Evolutionary conservation across 2,888 invertebrate genomes (phyloP).

Genomic region (Machimus rusticus): DNA sequence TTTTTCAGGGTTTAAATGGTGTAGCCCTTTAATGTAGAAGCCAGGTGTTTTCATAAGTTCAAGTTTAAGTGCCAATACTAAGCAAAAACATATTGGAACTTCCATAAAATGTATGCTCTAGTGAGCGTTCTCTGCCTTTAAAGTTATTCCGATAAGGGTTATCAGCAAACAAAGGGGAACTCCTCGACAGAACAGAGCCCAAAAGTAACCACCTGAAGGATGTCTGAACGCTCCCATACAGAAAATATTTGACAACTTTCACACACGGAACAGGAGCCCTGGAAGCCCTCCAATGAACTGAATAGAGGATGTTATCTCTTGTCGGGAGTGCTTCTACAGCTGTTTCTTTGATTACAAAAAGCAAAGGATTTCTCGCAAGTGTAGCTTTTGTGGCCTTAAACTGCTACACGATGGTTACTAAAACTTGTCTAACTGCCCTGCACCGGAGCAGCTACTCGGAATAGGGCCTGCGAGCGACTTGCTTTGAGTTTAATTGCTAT

Average conservation of each 20-base stretch:
- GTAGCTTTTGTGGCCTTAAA: background rate
- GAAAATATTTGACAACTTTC: background rate
- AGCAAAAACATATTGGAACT: background rate
- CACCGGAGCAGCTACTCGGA: background rate
- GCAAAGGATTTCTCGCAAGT: background rate
- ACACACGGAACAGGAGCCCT: background rate
- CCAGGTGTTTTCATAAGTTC: no score
- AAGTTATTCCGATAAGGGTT: background rate
- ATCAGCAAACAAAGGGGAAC: background rate
- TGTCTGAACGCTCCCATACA: background rate
- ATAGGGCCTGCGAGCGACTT: background rate
- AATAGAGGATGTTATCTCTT: background rate
- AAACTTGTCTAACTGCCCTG: background rate
- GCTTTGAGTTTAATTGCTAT: background rate
- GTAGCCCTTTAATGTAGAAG: background rate
- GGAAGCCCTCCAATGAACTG: background rate
- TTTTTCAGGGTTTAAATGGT: no score
- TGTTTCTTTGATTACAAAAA: background rate
- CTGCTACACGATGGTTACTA: background rate
- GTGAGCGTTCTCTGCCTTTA: background rate
- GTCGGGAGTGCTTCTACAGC: background rate
- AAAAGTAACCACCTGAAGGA: background rate
- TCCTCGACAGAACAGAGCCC: background rate
- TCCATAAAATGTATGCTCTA: background rate
- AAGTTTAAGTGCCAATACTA: background rate